phyloP scores from a whole-genome alignment of 2,113 vertebrate species.

The Ibidorhyncha struthersii region DNA sequence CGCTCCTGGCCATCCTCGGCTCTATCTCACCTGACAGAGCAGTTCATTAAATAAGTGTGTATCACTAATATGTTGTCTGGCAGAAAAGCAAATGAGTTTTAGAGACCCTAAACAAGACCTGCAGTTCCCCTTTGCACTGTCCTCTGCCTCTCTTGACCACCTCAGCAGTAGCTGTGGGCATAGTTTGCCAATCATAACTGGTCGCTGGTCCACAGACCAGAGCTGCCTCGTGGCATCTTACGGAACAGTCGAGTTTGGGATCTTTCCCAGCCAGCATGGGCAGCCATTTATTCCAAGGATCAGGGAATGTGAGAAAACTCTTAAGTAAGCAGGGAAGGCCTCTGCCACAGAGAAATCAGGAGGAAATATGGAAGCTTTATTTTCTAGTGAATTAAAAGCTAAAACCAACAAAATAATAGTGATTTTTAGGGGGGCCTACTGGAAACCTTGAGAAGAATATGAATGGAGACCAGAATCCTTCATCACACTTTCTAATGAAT shows the following conservation, averaged over 20 bases:
- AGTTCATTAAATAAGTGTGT: background rate
- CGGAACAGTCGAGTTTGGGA: accelerated
- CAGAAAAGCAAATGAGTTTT: background rate
- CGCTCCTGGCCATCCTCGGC: background rate
- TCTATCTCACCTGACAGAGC: background rate
- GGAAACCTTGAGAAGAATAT: background rate
- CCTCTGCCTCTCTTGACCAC: background rate
- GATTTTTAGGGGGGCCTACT: background rate
- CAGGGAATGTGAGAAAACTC: background rate
- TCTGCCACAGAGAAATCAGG: background rate
- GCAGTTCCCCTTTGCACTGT: background rate
- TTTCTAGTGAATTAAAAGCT: background rate
- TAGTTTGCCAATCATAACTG: accelerated
- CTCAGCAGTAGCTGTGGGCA: background rate
- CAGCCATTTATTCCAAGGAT: background rate
- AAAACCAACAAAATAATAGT: background rate
- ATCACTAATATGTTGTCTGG: background rate
- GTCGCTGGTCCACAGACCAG: accelerated
- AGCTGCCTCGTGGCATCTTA: background rate
- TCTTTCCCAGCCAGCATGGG: background rate
- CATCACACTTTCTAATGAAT: background rate
- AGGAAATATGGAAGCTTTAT: background rate
- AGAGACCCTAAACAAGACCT: background rate
- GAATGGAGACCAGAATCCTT: background rate
- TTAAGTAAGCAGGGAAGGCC: background rate